Conservation (phyloP, 2,888 invertebrate species). For the Hypomecis atomaria region DNA sequence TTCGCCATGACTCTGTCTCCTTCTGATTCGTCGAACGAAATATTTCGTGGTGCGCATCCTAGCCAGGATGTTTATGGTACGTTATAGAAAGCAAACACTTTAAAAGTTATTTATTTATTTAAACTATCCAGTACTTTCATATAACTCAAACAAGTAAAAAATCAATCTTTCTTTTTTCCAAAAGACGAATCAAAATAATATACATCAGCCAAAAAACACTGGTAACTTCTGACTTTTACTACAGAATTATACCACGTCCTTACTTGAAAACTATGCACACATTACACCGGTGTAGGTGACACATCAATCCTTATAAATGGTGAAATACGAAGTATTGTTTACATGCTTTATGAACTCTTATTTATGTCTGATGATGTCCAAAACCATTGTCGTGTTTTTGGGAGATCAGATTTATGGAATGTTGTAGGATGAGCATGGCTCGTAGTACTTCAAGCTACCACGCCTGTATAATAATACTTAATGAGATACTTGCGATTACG, state of each 20-base stretch:
- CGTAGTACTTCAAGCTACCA: neutral
- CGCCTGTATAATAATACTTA: too few species aligned
- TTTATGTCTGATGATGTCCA: conserved; percentile 19
- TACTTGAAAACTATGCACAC: conserved; percentile 11
- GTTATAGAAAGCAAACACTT: too few species aligned
- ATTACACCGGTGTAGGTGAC: conserved; percentile 10
- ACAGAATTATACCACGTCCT: conserved; percentile 34
- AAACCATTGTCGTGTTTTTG: conserved; percentile 9
- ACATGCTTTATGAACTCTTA: conserved; percentile 18
- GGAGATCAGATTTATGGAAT: conserved; percentile 10
- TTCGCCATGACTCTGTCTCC: too few species aligned
- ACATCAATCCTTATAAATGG: conserved; percentile 32
- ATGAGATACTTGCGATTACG: too few species aligned
- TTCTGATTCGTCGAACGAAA: too few species aligned
- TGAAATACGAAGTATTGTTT: conserved; percentile 36
- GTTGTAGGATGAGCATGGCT: neutral
- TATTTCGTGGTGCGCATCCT: too few species aligned
- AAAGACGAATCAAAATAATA: conserved; percentile 21
- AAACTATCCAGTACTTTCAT: too few species aligned
- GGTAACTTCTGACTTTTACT: conserved; percentile 23
- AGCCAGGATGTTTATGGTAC: too few species aligned
- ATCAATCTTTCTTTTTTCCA: too few species aligned
- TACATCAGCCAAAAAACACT: conserved; percentile 26
- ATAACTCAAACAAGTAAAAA: too few species aligned
- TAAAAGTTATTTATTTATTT: too few species aligned